phyloP scores from a whole-genome alignment of 35 echinoderm and acorn worm species.

The Heliocidaris erythrogramma region DNA sequence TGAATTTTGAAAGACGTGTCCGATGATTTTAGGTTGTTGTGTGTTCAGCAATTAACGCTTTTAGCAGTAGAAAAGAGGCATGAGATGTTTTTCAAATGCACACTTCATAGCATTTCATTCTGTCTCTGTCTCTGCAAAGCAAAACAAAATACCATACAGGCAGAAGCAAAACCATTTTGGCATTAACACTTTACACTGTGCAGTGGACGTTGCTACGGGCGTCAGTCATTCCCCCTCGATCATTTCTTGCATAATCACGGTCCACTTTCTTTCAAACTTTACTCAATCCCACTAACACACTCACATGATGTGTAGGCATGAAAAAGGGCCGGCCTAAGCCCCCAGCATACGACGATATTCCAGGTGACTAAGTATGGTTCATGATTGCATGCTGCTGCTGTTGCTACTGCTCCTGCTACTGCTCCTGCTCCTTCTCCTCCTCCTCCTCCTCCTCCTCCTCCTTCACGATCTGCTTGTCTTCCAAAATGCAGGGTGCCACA shows the following conservation, averaged over 20 bases:
- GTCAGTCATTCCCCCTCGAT: neutral
- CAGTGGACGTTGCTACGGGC: neutral
- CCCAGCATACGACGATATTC: constrained; percentile 48
- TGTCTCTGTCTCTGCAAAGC: neutral
- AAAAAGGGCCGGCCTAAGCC: constrained; percentile 40
- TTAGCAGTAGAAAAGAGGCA: neutral
- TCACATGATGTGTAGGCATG: constrained; percentile 30
- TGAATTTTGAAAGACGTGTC: neutral
- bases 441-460: neutral
- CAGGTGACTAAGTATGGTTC: constrained; percentile 18
- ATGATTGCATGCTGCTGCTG: neutral
- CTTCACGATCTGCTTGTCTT: neutral
- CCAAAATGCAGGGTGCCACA: neutral
- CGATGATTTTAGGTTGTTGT: neutral
- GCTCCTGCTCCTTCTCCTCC: neutral
- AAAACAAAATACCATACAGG: neutral
- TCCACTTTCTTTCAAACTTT: neutral
- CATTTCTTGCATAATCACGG: neutral
- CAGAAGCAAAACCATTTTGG: neutral
- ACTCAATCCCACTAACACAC: constrained; percentile 21
- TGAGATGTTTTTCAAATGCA: neutral
- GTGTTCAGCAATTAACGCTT: neutral
- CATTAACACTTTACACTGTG: neutral
- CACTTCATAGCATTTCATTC: neutral
- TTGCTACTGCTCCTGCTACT: neutral